Percentiles rank a stretch among this genome's conserved stretches.
These are phyloP conservation scores for Heliornis fulica DNA, from an alignment of 2,113 vertebrate species.

Conservation along the genomic window DNA sequence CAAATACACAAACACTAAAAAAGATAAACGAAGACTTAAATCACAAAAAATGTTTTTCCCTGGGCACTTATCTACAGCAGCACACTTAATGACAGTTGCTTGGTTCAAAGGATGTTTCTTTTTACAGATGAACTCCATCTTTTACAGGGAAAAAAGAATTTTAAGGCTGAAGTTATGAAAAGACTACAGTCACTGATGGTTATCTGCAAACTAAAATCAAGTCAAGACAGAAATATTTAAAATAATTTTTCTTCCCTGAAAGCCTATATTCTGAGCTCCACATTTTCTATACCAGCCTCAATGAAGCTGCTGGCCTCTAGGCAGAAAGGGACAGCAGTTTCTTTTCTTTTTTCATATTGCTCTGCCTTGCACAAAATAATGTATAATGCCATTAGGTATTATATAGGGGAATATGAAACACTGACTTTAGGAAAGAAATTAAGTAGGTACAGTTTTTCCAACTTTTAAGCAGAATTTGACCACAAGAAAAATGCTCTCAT, in stretches of 20 bases:
- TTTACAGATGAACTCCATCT: background rate
- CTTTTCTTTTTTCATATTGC: background rate
- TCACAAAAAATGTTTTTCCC: background rate
- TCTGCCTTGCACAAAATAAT: background rate
- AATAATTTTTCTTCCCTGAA: background rate
- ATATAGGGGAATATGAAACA: background rate
- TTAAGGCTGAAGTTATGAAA: background rate
- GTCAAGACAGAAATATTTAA: background rate
- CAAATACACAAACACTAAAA: background rate
- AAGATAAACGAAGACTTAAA: background rate
- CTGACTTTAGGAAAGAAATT: background rate
- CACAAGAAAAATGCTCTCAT: background rate
- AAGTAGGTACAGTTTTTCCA: background rate
- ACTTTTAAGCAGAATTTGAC: background rate
- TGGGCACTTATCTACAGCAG: background rate
- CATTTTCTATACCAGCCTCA: background rate
- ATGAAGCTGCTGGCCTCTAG: background rate
- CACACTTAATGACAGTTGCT: background rate
- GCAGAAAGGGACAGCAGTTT: background rate
- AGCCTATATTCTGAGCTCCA: background rate
- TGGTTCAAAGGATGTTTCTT: background rate
- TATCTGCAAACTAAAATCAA: background rate
- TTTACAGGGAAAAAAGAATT: background rate
- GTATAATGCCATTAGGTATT: background rate
- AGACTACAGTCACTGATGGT: background rate